Evolutionary conservation across 2,888 invertebrate genomes (phyloP), one percentile per base, ranked within the genome.

Genomic region (Drosophila leonis): DNA sequence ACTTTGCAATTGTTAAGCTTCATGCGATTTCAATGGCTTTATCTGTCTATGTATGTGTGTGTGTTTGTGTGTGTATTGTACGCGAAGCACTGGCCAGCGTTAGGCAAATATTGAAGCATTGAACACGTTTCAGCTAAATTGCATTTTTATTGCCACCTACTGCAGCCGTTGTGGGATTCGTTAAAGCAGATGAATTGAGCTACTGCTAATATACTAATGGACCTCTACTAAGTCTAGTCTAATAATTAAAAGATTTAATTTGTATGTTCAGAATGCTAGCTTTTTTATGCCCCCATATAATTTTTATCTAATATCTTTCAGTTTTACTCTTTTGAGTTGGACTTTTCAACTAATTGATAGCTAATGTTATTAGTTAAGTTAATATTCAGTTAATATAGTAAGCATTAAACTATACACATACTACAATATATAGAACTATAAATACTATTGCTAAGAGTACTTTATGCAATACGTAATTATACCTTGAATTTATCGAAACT

Each of bases 61-160:
- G 46, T 66, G 46, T 59, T 7, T 60, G 42, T 46, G 42, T 57
- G 33, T 72, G 54, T 65, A 37, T 71, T 75, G 62, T 77, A 44
- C 49, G 51, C 7, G 61, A 57, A 41, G 55, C 61, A 74, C 62
- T 70, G 79, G 63, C 61, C 76, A 67, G 65, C 66, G 75, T 72
- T 83, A 72, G 80, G 82, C 80, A 87, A 82, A 83, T 83, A 89
- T 88, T 83, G 89, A 80, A 78, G 80, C 78, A 80, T 78, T 78
- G 87, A 82, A 80, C 90, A 90, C 89, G 84, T 89, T 82, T 77
- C 77, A 72, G 65, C 68, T 75, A 80, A 89, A 89, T 84, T 89
- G 88, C 90, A 88, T 77, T 90, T 91, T 91, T 89, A 90, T 89
- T 89, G 81, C 75, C 83, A 48, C 76, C 76, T 54, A 71, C 78